Evolutionary conservation across 2,888 invertebrate genomes (phyloP).

Genomic region (Bugulina stolonifera): DNA sequence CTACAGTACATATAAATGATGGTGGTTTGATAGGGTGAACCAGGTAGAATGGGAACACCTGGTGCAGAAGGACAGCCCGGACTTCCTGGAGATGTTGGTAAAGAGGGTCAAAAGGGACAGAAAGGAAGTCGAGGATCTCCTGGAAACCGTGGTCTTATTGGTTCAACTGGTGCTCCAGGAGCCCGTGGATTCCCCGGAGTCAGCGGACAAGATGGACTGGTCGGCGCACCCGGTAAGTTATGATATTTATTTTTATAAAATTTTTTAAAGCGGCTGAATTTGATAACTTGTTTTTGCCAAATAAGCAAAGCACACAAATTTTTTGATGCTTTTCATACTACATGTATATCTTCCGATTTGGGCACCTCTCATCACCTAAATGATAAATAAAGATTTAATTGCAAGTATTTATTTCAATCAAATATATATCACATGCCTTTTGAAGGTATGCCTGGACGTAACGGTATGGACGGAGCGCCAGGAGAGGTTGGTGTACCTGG

Average conservation of each 20-base stretch:
- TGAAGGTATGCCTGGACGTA: conserved; percentile 23
- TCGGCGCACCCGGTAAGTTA: conserved; percentile 29
- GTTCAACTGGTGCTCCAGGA: conserved; percentile 28
- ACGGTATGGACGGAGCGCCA: conserved; percentile 23
- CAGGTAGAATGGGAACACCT: conserved; percentile 26
- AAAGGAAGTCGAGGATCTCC: conserved; percentile 1
- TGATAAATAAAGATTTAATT: too few species aligned
- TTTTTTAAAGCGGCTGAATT: too few species aligned
- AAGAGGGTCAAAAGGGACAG: conserved; percentile 20
- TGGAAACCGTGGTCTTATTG: conserved; percentile 22
- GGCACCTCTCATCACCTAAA: too few species aligned
- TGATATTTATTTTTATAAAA: neutral
- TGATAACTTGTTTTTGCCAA: too few species aligned
- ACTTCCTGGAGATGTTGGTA: conserved; percentile 26
- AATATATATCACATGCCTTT: neutral
- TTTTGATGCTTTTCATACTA: too few species aligned
- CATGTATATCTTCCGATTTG: too few species aligned
- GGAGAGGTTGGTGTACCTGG: conserved; percentile 17
- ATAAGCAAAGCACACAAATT: too few species aligned
- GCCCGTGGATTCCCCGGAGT: neutral
- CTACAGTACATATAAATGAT: too few species aligned
- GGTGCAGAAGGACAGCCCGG: conserved; percentile 28
- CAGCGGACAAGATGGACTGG: conserved; percentile 28
- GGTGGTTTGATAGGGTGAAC: conserved; percentile 25
- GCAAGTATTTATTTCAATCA: too few species aligned